Percentiles rank a stretch among this genome's conserved stretches.
phyloP scores from a whole-genome alignment of 2,888 invertebrate genomes.

The Rosalia funebris region DNA sequence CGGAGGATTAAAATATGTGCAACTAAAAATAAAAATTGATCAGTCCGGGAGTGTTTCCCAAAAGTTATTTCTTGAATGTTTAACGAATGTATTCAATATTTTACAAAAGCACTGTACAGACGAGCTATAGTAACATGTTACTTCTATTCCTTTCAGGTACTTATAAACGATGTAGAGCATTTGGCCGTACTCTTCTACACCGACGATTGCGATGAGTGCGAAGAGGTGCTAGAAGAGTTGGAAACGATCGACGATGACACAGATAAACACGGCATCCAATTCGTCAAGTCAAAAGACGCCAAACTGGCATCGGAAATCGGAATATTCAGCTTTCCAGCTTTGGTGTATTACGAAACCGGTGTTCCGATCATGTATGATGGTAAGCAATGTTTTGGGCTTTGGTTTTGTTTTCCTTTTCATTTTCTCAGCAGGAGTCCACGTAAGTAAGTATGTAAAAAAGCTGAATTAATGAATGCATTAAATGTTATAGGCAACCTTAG shows the following conservation, averaged over 20 bases:
- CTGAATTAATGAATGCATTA: constrained; percentile 31
- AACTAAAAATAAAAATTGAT: too few relatives aligned
- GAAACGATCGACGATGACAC: constrained; percentile 94
- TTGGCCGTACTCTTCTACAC: constrained; percentile 89
- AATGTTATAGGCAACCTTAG: constrained; percentile 88
- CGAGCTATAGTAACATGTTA: too few relatives aligned
- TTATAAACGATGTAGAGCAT: constrained; percentile 90
- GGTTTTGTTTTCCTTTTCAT: constrained; percentile 26
- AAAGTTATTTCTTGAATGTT: too few relatives aligned
- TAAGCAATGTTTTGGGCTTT: constrained; percentile 66
- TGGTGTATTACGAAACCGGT: constrained; percentile 93
- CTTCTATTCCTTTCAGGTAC: too few relatives aligned
- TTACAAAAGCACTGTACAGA: too few relatives aligned
- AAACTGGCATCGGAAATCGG: constrained; percentile 91
- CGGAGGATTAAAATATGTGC: too few relatives aligned
- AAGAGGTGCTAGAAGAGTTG: constrained; percentile 84
- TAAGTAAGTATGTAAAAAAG: constrained; percentile 27
- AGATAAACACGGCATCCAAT: constrained; percentile 91
- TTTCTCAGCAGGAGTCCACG: constrained; percentile 34
- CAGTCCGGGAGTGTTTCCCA: too few relatives aligned
- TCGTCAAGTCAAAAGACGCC: constrained; percentile 91
- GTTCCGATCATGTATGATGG: constrained; percentile 96
- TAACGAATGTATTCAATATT: too few relatives aligned
- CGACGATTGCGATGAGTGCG: constrained; percentile 87
- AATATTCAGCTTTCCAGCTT: constrained; percentile 90